These are phyloP conservation scores for Myiozetetes cayanensis DNA, from an alignment of 2,113 vertebrate genomes.

Conservation along the genomic window DNA sequence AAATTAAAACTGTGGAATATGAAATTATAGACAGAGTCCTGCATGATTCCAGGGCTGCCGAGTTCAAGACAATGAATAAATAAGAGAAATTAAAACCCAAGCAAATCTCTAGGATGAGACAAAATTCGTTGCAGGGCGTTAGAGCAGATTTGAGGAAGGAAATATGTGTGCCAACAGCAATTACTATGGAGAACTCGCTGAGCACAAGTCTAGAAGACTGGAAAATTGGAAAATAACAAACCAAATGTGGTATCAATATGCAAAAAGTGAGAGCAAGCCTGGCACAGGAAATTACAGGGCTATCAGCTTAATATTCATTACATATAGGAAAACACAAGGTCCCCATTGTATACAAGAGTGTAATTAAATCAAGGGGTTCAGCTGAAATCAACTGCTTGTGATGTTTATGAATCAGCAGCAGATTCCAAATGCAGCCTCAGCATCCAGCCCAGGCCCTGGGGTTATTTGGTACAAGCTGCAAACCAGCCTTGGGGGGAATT, in stretches of 20 bases:
- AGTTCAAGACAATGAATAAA: constrained; percentile 43
- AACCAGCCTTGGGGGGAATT: not conserved
- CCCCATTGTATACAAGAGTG: constrained; percentile 51
- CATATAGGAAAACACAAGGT: constrained; percentile 44
- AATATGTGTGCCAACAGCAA: constrained; percentile 54
- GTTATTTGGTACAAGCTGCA: not conserved
- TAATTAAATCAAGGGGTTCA: constrained; percentile 74
- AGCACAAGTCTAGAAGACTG: constrained; percentile 65
- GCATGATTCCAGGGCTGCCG: not conserved
- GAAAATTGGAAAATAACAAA: constrained; percentile 73
- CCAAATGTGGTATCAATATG: constrained; percentile 68
- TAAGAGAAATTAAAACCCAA: constrained; percentile 36
- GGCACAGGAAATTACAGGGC: constrained; percentile 67
- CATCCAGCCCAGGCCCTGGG: not conserved
- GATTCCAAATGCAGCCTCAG: not conserved
- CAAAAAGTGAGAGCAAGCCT: constrained; percentile 60
- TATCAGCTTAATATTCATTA: constrained; percentile 69
- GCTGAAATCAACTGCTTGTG: constrained; percentile 57
- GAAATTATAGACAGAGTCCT: constrained; percentile 39
- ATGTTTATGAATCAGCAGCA: constrained; percentile 44
- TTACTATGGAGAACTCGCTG: constrained; percentile 63
- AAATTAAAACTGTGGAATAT: constrained; percentile 47
- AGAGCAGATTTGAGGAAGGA: constrained; percentile 52
- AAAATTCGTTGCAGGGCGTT: constrained; percentile 53
- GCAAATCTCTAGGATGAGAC: constrained; percentile 53